These are phyloP conservation scores for Sebastes elongatus DNA, from an alignment of 2,797 vertebrate species.

Conservation along the genomic window DNA sequence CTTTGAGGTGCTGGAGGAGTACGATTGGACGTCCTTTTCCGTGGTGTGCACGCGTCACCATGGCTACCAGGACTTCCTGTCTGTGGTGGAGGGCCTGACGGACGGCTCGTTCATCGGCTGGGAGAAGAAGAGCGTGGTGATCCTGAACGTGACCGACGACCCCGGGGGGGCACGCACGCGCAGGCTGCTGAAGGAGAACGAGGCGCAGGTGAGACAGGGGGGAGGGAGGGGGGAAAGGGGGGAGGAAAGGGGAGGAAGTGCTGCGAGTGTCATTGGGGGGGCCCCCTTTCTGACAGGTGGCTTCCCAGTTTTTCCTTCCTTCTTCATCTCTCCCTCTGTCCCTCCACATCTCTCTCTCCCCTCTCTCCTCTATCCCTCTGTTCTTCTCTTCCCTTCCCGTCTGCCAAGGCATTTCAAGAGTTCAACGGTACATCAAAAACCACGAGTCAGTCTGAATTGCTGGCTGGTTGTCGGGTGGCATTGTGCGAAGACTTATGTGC, in stretches of 20 bases:
- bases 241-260: slow-evolving; percentile 77
- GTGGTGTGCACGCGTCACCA: slow-evolving; percentile 93
- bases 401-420: slow-evolving; percentile 44
- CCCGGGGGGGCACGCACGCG: slow-evolving; percentile 86
- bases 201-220: slow-evolving; percentile 88
- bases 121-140: slow-evolving; percentile 94
- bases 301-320: slow-evolving; percentile 79
- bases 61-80: slow-evolving; percentile 93
- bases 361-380: slow-evolving; percentile 78
- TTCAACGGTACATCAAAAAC: slow-evolving; percentile 50
- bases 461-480: slow-evolving; percentile 10
- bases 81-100: slow-evolving; percentile 92
- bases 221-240: slow-evolving; percentile 72
- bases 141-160: slow-evolving; percentile 91
- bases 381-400: slow-evolving; percentile 68
- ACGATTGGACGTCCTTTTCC: slow-evolving; percentile 95
- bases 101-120: slow-evolving; percentile 96
- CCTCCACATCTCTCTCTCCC: slow-evolving; percentile 76
- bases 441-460: slow-evolving; percentile 55
- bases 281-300: slow-evolving; percentile 64
- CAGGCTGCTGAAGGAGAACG: slow-evolving; percentile 91
- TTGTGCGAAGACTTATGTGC: not conserved
- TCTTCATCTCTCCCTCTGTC: slow-evolving; percentile 77
- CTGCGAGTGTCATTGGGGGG: slow-evolving; percentile 58
- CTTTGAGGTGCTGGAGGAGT: slow-evolving; percentile 96